Conservation (phyloP, 2,797 vertebrate species). For the Harpagifer antarcticus region DNA sequence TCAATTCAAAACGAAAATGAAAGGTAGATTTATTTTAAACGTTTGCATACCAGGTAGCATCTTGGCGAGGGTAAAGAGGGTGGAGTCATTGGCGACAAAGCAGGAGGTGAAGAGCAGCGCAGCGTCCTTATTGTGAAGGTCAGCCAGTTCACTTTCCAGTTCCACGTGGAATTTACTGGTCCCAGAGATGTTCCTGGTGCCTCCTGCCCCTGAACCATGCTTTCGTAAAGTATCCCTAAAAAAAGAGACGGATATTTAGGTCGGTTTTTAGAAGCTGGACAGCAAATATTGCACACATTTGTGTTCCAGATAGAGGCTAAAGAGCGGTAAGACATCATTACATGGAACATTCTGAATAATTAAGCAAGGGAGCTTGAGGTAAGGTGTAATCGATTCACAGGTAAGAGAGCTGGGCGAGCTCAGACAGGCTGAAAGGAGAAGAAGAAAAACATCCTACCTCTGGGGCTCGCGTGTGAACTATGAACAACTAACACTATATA, state of each 20-base stretch:
- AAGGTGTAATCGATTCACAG: constrained; percentile 16
- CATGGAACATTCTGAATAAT: background rate
- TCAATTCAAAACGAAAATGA: background rate
- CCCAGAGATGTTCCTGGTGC: constrained; percentile 97
- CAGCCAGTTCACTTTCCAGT: constrained; percentile 93
- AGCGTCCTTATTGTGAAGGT: constrained; percentile 95
- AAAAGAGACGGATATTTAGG: background rate
- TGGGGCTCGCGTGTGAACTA: constrained; percentile 31
- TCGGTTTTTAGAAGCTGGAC: background rate
- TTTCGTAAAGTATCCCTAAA: constrained; percentile 92
- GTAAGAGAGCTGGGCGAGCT: constrained; percentile 16
- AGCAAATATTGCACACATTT: background rate
- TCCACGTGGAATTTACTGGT: constrained; percentile 98
- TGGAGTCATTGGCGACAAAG: constrained; percentile 98
- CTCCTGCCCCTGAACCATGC: constrained; percentile 96
- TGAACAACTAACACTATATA: constrained; percentile 13
- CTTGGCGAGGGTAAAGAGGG: constrained; percentile 95
- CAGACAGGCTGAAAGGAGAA: constrained; percentile 23
- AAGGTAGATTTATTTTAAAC: background rate
- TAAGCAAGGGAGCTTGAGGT: background rate
- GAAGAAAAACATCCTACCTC: constrained; percentile 10
- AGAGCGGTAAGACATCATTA: background rate
- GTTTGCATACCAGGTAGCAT: constrained; percentile 91
- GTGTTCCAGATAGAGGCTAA: background rate
- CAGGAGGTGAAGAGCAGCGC: constrained; percentile 96